Conservation (phyloP, 2,113 vertebrate species). For the Echinops telfairi region DNA sequence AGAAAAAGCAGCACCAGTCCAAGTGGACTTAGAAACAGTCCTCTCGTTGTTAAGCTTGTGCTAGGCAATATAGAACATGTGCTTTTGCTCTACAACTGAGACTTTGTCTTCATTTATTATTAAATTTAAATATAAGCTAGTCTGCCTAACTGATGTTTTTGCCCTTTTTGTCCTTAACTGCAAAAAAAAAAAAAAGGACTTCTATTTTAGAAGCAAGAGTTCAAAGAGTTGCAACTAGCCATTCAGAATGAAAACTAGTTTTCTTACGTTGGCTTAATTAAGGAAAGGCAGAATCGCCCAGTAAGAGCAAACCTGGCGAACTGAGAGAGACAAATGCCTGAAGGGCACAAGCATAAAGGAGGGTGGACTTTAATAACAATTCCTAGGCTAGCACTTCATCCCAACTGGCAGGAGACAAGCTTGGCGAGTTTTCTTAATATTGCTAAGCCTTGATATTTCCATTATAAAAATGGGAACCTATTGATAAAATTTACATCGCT, state of each 20-base stretch:
- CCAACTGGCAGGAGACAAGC: neutral
- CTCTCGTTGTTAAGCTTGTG: neutral
- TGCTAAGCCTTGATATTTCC: neutral
- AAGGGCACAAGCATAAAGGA: neutral
- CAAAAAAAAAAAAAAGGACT: neutral
- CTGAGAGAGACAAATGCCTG: neutral
- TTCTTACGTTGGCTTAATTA: constrained; percentile 14
- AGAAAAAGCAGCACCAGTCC: neutral
- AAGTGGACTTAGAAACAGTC: neutral
- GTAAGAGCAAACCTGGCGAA: neutral
- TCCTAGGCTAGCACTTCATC: neutral
- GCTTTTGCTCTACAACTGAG: neutral
- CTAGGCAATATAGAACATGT: neutral
- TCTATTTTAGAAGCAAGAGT: neutral
- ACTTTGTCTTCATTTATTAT: neutral
- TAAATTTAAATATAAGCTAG: neutral
- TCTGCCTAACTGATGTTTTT: neutral
- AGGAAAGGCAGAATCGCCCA: neutral
- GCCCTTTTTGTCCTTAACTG: neutral
- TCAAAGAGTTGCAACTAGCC: neutral
- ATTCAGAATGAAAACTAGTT: neutral
- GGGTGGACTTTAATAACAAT: neutral
- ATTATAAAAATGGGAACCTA: neutral
- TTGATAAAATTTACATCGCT: neutral
- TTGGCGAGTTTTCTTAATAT: neutral